Base-by-base conservation (phyloP, 2,797 vertebrate species). In the Tachyglossus aculeatus region DNA sequence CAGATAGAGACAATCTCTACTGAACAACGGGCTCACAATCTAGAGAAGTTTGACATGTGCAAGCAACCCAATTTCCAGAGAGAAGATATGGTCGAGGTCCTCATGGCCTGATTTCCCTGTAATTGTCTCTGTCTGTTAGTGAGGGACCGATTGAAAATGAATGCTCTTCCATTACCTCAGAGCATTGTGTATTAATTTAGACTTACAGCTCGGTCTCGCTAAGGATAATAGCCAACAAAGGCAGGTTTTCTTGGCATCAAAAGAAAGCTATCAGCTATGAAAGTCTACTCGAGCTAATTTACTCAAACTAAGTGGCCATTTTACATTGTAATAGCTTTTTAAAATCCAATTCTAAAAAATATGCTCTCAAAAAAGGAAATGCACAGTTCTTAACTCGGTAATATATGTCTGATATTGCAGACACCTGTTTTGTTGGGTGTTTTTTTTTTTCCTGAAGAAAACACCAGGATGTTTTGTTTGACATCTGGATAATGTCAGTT, bases 251-350 rank as follows among this genome's bases (percentile, higher is more conserved):
- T 39, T 41, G 27, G 33, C 25, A 32, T 47, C 25, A 38, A 33
- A 18, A 39, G 22, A 8, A 53, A 3, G 19, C 71, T 22, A 72
- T 43, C 67, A 82, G 41, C 57, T 41, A 81, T 45, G 75, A 76
- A 72, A 5, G 2, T 53, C 52, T 45, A 78, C 44, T 27, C 50
- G 4, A 48, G 31, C 37, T 59, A 63, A 67, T 62, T 48, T 55
- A 34, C 25, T 61, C 34, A 40, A 27, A 43, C 37, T 55, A 69
- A 79, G 57, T 32, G 21, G 9, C 7, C 36, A 72, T 15, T 66
- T 58, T 27, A 38, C 11, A 8, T 18, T 58, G 7, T 6, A 52
- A 52, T 8, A 21, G 2, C 1, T 7, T 73, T 66, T 19, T 2
- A 18, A n/a, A 52, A 14, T 33, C 5, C 59, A 8, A 62, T 72